These are phyloP conservation scores for Trachymyrmex septentrionalis DNA, from an alignment of 1,140 invertebrate species.

Conservation along the genomic window DNA sequence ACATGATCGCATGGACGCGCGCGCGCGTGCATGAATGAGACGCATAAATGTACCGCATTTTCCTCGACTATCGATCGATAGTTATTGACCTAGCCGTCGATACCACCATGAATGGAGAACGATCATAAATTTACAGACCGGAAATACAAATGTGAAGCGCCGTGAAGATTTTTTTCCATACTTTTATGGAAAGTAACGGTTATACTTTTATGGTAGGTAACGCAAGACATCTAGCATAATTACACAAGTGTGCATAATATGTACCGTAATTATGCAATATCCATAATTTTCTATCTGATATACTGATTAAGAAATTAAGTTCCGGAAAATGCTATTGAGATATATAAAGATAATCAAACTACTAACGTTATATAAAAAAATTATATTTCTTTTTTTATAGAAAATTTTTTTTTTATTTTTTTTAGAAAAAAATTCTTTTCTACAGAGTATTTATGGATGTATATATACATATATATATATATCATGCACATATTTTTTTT, in stretches of 20 bases:
- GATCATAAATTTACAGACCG: conserved; percentile 37
- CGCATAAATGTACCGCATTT: conserved; percentile 25
- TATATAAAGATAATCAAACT: conserved; percentile 12
- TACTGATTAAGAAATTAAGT: conserved; percentile 9
- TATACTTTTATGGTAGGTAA: too few relatives aligned
- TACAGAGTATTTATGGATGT: neutral
- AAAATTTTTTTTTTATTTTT: too few relatives aligned
- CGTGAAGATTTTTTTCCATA: conserved; percentile 21
- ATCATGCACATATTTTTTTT: too few relatives aligned
- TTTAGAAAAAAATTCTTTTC: neutral
- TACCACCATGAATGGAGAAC: conserved; percentile 26
- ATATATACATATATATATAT: neutral
- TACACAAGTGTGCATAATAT: neutral
- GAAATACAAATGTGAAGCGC: conserved; percentile 34
- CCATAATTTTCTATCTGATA: neutral
- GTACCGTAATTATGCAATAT: neutral
- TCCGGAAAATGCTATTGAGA: neutral
- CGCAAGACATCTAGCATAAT: neutral
- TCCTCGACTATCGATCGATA: conserved; percentile 23
- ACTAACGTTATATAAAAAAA: neutral
- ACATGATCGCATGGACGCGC: conserved; percentile 29
- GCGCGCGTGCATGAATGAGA: conserved; percentile 41
- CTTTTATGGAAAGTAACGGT: too few relatives aligned
- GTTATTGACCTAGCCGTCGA: conserved; percentile 52
- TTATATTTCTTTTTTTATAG: too few relatives aligned